A percentile compares a stretch with the other conserved stretches of the same genome.
phyloP scores from a whole-genome alignment of 2,113 vertebrate species.

The Nipponia nippon region DNA sequence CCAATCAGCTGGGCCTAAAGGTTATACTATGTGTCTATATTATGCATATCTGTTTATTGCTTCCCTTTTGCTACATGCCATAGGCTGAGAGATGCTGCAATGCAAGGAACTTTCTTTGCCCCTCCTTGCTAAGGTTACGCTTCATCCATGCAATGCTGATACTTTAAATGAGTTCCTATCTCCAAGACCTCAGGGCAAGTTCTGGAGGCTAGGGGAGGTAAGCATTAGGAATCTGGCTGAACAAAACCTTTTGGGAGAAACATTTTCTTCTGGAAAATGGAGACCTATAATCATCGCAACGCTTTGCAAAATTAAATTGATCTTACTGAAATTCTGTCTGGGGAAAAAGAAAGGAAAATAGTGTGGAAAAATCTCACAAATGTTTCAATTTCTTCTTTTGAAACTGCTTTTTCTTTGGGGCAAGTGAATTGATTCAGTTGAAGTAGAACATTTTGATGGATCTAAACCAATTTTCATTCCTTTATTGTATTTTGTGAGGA shows the following conservation, averaged over 20 bases:
- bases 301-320: constrained; percentile 1
- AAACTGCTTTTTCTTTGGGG: constrained; percentile 20
- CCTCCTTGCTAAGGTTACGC: neutral
- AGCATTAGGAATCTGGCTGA: neutral
- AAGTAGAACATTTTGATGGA: constrained; percentile 25
- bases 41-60: neutral
- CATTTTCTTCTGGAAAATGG: neutral
- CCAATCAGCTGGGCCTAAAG: neutral
- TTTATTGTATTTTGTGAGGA: constrained; percentile 8
- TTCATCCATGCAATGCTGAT: neutral
- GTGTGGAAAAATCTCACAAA: neutral
- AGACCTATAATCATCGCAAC: neutral
- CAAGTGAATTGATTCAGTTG: constrained; percentile 3
- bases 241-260: neutral
- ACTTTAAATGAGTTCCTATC: neutral
- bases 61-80: neutral
- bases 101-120: neutral
- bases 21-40: neutral
- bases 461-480: constrained; percentile 34
- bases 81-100: neutral
- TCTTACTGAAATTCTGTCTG: neutral
- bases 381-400: neutral
- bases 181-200: neutral
- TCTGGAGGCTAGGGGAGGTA: neutral
- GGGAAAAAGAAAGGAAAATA: neutral